Evolutionary conservation across 2,888 invertebrate genomes (phyloP), one percentile per base, ranked within the genome.

Genomic region (Apodemia zela): DNA sequence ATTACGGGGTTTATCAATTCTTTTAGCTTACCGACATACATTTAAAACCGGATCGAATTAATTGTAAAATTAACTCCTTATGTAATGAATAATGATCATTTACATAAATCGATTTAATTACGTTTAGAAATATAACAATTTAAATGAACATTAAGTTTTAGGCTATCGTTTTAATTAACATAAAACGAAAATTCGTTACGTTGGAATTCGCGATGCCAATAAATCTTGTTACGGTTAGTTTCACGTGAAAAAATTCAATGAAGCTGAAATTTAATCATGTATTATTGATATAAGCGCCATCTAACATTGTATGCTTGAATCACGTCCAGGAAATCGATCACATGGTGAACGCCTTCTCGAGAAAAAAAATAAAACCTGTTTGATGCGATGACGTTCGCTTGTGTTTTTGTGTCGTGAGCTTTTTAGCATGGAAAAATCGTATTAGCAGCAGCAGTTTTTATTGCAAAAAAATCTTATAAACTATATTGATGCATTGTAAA

Each of bases 281-380:
- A 66, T 63, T 65, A 63, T 62, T 25, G 25, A 17, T 25, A 45
- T 33, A 33, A 65, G 21, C 69, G 81, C 82, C 86, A 89, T 84
- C 90, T 89, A 69, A 68, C 64, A 71, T 35, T 57, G 58, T 49
- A n/a, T 8, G 0, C 18, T 8, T 49, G 74, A 71, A 87, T 80
- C 76, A 67, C 68, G 62, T 73, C 11, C 62, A 58, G 51, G 67
- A 66, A 73, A 77, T 80, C 81, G 73, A 87, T 85, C 85, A 85
- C 84, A 83, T 82, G 82, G 82, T 79, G 71, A 66, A 35, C 69
- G 66, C 68, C 69, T 72, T 68, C 67, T 67, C 73, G 72, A 77
- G 71, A 75, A 75, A 79, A 33, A 81, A 85, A 82, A 82, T 77
- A 75, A 81, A 89, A 88, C 88, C 87, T 82, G 87, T 87, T 85